Percentiles rank a stretch among this genome's conserved stretches.
Conservation (phyloP, 64 coral and sea anemone genomes). For the Stichodactyla helianthus region DNA sequence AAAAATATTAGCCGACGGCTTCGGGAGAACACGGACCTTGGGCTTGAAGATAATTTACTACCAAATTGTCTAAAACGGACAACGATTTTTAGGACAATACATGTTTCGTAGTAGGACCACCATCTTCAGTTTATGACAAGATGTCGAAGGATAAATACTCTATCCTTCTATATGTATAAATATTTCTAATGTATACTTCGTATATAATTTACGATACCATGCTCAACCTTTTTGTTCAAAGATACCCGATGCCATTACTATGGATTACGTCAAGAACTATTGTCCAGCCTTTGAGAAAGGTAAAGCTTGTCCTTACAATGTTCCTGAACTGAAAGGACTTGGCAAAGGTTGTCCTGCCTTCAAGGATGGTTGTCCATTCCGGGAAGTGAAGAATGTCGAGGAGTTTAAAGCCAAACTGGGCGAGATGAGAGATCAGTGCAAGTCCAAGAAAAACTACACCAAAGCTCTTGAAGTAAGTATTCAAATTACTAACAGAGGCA, state of each 20-base stretch:
- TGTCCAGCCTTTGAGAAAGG: conserved; percentile 24
- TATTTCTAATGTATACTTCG: no score
- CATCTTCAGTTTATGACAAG: no score
- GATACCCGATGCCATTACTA: neutral
- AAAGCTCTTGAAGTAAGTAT: conserved; percentile 36
- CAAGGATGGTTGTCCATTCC: conserved; percentile 25
- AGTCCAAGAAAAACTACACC: conserved; percentile 21
- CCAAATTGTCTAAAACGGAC: no score
- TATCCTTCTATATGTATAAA: no score
- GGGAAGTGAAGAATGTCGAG: conserved; percentile 18
- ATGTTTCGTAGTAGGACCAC: no score
- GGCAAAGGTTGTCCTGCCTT: conserved; percentile 38
- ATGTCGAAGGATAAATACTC: no score
- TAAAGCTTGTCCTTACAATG: conserved; percentile 20
- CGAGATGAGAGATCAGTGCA: conserved; percentile 38
- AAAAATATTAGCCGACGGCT: no score
- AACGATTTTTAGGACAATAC: no score
- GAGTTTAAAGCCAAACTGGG: conserved; percentile 27
- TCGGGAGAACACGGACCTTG: no score
- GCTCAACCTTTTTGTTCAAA: neutral
- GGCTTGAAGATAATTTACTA: no score
- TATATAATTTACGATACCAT: no score
- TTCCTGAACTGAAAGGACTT: conserved; percentile 21
- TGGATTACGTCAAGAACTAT: neutral
- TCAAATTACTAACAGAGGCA: neutral